Percentiles rank a stretch among this genome's conserved stretches.
Conservation (phyloP, 2,113 vertebrate species). For the Anarrhichthys ocellatus region DNA sequence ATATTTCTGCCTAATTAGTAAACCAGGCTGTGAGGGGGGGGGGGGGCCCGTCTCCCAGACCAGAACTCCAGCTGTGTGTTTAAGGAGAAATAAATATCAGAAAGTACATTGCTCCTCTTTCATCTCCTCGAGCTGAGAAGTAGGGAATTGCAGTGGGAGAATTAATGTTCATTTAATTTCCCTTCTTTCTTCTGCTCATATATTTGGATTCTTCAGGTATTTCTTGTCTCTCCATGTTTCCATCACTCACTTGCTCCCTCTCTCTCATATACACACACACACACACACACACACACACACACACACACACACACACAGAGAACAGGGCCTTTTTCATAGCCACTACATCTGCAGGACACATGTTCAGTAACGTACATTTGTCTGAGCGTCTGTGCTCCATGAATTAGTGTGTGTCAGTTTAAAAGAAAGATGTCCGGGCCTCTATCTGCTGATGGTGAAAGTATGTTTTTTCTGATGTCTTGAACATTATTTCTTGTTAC, state of each 20-base stretch:
- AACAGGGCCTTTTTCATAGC: constrained; percentile 63
- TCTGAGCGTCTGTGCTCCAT: constrained; percentile 49
- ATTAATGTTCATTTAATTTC: constrained; percentile 85
- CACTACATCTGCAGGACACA: constrained; percentile 82
- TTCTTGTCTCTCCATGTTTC: constrained; percentile 71
- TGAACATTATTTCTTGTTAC: constrained; percentile 69
- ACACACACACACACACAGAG: constrained; percentile 69
- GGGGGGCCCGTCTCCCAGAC: constrained; percentile 63
- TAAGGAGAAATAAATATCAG: constrained; percentile 84
- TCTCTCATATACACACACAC: constrained; percentile 51
- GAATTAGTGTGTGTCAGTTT: constrained; percentile 62
- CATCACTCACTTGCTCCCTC: constrained; percentile 25
- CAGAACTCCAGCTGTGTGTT: constrained; percentile 67
- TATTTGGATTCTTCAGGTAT: constrained; percentile 84
- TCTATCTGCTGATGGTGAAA: constrained; percentile 66
- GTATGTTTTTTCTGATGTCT: constrained; percentile 64
- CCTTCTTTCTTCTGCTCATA: constrained; percentile 80
- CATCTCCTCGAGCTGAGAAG: constrained; percentile 77
- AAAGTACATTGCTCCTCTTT: constrained; percentile 80
- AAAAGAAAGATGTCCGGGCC: constrained; percentile 65
- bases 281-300: constrained; percentile 69
- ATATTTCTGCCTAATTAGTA: constrained; percentile 82
- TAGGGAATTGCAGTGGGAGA: constrained; percentile 70
- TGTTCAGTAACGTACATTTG: constrained; percentile 69
- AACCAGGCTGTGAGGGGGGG: constrained; percentile 68